Evolutionary conservation across 1,140 invertebrate genomes (phyloP).

Genomic region (Venturia canescens): DNA sequence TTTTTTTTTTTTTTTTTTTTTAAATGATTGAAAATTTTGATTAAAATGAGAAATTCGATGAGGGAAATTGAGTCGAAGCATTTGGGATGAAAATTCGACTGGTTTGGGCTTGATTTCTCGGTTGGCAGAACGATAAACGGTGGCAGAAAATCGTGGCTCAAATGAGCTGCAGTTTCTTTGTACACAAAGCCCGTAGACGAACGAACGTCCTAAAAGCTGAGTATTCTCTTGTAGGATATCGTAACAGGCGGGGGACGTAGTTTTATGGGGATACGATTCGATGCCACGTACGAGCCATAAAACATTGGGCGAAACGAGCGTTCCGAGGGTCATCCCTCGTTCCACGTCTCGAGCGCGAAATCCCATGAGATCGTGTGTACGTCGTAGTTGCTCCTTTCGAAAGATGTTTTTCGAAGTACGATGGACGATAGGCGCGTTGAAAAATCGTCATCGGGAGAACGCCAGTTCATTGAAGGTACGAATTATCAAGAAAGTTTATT

Average conservation of each 20-base stretch:
- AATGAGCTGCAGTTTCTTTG: not conserved
- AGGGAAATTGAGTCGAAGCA: too few relatives aligned
- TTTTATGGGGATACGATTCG: slow-evolving; percentile 63
- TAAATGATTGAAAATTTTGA: too few relatives aligned
- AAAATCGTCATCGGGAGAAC: not conserved
- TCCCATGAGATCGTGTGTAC: slow-evolving; percentile 41
- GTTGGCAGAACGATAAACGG: not conserved
- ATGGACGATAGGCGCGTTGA: not conserved
- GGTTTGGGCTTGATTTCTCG: not conserved
- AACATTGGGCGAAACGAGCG: slow-evolving; percentile 59
- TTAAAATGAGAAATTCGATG: too few relatives aligned
- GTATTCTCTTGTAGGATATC: slow-evolving; percentile 26
- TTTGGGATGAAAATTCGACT: not conserved
- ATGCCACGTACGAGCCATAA: slow-evolving; percentile 62
- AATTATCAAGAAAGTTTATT: not conserved
- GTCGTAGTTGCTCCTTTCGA: slow-evolving; percentile 17
- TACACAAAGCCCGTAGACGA: slow-evolving; percentile 24
- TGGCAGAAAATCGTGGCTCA: not conserved
- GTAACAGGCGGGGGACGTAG: slow-evolving; percentile 53
- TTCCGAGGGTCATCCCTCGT: slow-evolving; percentile 55
- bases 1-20: too few relatives aligned
- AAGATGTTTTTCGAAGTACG: slow-evolving; percentile 25
- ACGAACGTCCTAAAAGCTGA: not conserved
- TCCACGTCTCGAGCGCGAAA: slow-evolving; percentile 19
- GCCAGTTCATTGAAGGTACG: slow-evolving; percentile 15